A percentile compares a stretch with the other conserved stretches of the same genome.
These are phyloP conservation scores for Tigriopus californicus DNA, from an alignment of 2,888 invertebrate species.

Conservation along the genomic window DNA sequence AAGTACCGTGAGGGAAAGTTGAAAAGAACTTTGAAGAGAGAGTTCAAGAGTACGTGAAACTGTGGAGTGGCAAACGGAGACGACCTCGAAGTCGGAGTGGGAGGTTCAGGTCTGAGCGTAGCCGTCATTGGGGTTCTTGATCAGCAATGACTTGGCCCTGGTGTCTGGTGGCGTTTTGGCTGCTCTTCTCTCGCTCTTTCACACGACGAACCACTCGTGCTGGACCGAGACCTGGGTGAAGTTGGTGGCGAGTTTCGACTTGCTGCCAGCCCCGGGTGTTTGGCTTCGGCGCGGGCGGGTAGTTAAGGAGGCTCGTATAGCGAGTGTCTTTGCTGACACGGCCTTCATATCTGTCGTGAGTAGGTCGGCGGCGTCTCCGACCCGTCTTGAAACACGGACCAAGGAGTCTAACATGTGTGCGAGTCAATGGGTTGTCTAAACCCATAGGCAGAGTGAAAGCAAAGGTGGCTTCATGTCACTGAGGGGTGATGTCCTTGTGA, in stretches of 20 bases:
- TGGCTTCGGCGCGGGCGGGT: background rate
- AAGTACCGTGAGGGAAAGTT: constrained; percentile 49
- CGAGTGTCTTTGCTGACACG: constrained; percentile 6
- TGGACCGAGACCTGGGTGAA: background rate
- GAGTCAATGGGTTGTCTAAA: constrained; percentile 41
- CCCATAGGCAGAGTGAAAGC: constrained; percentile 48
- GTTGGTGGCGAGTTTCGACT: background rate
- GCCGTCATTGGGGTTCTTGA: background rate
- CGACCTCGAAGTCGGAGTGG: constrained; percentile 22
- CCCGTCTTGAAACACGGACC: constrained; percentile 61
- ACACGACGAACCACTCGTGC: background rate
- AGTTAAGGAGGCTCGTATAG: background rate
- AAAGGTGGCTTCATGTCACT: constrained; percentile 30
- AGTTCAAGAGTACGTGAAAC: constrained; percentile 40
- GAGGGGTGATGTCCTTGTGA: constrained; percentile 18
- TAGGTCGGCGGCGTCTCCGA: constrained; percentile 35
- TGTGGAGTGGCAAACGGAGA: constrained; percentile 29
- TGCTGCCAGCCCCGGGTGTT: background rate
- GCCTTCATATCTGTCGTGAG: background rate
- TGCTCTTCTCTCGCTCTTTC: background rate
- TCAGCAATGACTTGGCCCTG: background rate
- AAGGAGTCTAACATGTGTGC: constrained; percentile 52
- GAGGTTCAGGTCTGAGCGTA: background rate
- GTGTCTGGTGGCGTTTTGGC: background rate
- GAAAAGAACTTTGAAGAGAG: constrained; percentile 48